These are phyloP conservation scores for Pissodes strobi DNA, from an alignment of 1,140 invertebrate species.

Conservation along the genomic window DNA sequence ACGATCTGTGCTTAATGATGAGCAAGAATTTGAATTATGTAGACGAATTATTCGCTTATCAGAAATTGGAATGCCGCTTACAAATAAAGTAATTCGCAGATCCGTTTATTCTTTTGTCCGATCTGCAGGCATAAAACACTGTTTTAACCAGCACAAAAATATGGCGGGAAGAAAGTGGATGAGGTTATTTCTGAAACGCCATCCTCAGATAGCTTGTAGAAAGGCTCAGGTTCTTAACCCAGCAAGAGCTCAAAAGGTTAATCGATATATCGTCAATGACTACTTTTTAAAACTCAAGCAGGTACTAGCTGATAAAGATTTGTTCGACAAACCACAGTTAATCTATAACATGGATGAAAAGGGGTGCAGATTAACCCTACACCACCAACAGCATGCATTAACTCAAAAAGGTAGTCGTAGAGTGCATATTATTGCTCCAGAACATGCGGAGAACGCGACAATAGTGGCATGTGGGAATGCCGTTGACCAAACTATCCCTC, in stretches of 20 bases:
- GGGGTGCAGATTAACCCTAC: constrained; percentile 51
- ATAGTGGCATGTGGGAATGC: constrained; percentile 53
- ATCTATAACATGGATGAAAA: constrained; percentile 58
- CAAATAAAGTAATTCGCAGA: too few relatives aligned
- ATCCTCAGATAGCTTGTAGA: constrained; percentile 38
- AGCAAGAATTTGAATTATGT: too few relatives aligned
- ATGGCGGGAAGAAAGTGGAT: too few relatives aligned
- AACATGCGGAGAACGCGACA: constrained; percentile 53
- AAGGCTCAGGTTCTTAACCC: constrained; percentile 50
- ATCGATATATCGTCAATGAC: constrained; percentile 48
- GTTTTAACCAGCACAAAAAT: too few relatives aligned
- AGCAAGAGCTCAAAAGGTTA: constrained; percentile 51
- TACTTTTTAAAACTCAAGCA: constrained; percentile 47
- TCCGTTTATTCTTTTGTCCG: too few relatives aligned
- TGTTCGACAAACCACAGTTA: constrained; percentile 44
- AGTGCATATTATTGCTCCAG: constrained; percentile 46
- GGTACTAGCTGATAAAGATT: constrained; percentile 38
- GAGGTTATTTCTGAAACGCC: constrained; percentile 37
- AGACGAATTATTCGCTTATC: too few relatives aligned
- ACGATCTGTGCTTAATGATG: too few relatives aligned
- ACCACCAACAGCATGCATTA: constrained; percentile 50
- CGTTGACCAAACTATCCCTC: constrained; percentile 49
- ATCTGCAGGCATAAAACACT: too few relatives aligned
- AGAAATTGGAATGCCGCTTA: too few relatives aligned
- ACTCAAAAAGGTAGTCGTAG: constrained; percentile 43